Percentiles rank a stretch among this genome's conserved stretches.
phyloP scores from a whole-genome alignment of 2,797 vertebrate genomes.

The Melanotaenia trifasciata region DNA sequence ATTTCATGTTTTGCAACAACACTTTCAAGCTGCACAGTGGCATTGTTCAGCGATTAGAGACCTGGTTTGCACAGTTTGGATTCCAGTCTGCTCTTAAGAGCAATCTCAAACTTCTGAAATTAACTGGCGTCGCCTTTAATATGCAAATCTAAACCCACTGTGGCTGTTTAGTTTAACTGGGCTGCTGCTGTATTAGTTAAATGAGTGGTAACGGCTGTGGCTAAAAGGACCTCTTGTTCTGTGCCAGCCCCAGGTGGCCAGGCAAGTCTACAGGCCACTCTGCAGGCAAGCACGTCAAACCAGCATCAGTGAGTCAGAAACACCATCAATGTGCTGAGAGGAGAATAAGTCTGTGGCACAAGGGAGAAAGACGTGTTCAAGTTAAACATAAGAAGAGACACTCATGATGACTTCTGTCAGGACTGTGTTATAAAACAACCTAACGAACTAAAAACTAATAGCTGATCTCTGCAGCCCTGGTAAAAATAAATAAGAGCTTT shows the following conservation, averaged over 20 bases:
- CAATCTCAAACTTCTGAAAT: slow-evolving; percentile 28
- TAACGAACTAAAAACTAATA: not conserved
- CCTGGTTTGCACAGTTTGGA: slow-evolving; percentile 21
- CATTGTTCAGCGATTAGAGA: slow-evolving; percentile 24
- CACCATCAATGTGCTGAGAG: slow-evolving; percentile 11
- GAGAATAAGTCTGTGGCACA: slow-evolving; percentile 2
- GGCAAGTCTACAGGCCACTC: slow-evolving; percentile 50
- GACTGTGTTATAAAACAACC: not conserved
- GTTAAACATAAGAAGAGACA: slow-evolving; percentile 13
- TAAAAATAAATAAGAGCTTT: not conserved
- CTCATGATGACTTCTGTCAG: not conserved
- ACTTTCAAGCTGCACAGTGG: slow-evolving; percentile 1
- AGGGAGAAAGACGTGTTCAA: slow-evolving; percentile 4
- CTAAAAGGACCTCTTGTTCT: slow-evolving; percentile 75
- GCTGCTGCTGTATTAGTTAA: slow-evolving; percentile 67
- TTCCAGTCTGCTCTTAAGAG: not conserved
- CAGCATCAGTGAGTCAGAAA: slow-evolving; percentile 58
- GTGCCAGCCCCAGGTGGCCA: slow-evolving; percentile 68
- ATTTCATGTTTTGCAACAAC: slow-evolving; percentile 9
- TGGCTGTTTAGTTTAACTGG: slow-evolving; percentile 57
- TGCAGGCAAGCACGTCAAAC: slow-evolving; percentile 57
- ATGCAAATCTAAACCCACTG: slow-evolving; percentile 64
- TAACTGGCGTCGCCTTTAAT: slow-evolving; percentile 29
- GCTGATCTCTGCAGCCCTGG: not conserved
- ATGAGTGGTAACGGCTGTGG: slow-evolving; percentile 59